phyloP scores from a whole-genome alignment of 2,888 invertebrate genomes.

The Neoascia interrupta region DNA sequence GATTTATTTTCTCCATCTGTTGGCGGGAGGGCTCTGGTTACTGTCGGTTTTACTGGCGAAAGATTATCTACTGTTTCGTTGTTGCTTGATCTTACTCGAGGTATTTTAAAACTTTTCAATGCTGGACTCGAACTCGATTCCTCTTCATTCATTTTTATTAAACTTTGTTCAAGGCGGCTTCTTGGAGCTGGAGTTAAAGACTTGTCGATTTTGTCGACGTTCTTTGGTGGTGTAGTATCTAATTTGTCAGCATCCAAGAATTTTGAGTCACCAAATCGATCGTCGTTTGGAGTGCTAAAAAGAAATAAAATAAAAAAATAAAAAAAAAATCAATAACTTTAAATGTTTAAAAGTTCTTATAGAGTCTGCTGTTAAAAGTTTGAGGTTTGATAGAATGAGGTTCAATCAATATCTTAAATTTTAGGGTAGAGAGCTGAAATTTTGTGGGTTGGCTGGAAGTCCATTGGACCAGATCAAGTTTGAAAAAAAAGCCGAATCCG shows the following conservation, averaged over 20 bases:
- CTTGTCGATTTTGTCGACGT: neutral
- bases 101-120: conserved; percentile 41
- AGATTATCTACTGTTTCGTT: neutral
- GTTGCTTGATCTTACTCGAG: conserved; percentile 24
- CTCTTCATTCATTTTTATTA: conserved; percentile 10
- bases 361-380: too few species aligned
- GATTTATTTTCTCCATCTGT: too few species aligned
- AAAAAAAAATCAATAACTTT: too few species aligned
- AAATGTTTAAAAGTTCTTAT: too few species aligned
- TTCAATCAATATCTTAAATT: too few species aligned
- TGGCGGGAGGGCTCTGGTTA: too few species aligned
- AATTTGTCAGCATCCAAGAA: conserved; percentile 1
- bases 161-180: conserved; percentile 22
- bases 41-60: conserved; percentile 2
- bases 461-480: too few species aligned
- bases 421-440: too few species aligned
- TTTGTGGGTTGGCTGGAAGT: too few species aligned
- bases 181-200: neutral
- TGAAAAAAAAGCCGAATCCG: too few species aligned
- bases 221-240: neutral
- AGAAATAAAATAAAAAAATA: conserved; percentile 8
- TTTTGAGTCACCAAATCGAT: conserved; percentile 66
- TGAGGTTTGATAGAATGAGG: too few species aligned
- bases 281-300: conserved; percentile 71
- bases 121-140: neutral